Base-by-base conservation (phyloP, 2,888 invertebrate genomes). In the Miltochrista miniata region DNA sequence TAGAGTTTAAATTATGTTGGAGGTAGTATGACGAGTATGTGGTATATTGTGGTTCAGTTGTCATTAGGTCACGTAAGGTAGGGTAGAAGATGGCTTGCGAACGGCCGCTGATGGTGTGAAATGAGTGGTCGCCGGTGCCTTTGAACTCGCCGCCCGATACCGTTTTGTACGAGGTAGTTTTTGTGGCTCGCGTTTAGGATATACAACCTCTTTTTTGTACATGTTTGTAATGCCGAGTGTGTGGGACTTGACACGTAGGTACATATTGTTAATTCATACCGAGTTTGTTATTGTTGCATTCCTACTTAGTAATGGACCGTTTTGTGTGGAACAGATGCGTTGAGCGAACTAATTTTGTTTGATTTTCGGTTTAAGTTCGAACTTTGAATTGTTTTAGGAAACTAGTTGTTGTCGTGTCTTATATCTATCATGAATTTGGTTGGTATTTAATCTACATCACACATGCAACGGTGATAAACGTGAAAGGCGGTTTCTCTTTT, bases 181-280 rank as follows among this genome's bases (percentile, higher is more conserved):
- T 90, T 90, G 83, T 89, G 69, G 68, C 70, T 57, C 68, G 74
- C 87, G 83, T 87, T 90, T 89, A 88, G 87, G 87, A 86, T 80
- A 86, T 80, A 79, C 83, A 79, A 82, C 83, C 83, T 79, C 72
- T 88, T 91, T 89, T 89, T 90, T 90, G 84, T 87, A 53, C 63
- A 72, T 90, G 85, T 90, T 90, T 90, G 86, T 90, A 88, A 90
- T 89, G 78, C 87, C 86, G 83, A 87, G 83, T 87, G 90, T 89
- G 90, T 88, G 87, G 87, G 88, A 87, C 89, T 87, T 87, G 89
- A 90, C 90, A 90, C 90, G 90, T 86, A 84, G 81, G 84, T 86
- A 79, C 82, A 85, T 80, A 90, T 90, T 90, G 89, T 90, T 85
- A 81, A 81, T 81, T 78, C 81, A 79, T 76, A 76, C 79, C n/a